A percentile compares a stretch with the other conserved stretches of the same genome.
phyloP scores from a whole-genome alignment of 2,888 invertebrate genomes.

The Chouioia cunea region DNA sequence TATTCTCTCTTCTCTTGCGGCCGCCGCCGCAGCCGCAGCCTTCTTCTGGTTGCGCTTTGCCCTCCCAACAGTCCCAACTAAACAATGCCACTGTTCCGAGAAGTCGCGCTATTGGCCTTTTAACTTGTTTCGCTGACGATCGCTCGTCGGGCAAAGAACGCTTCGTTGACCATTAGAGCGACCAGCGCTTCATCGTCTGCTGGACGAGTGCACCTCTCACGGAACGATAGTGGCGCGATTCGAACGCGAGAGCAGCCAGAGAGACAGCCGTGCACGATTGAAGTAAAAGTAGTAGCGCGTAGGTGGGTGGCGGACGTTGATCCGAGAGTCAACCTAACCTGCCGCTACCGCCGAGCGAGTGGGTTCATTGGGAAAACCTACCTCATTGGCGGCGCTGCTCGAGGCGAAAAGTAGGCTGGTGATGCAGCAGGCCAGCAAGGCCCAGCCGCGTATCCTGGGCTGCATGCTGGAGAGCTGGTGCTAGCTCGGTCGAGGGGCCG shows the following conservation, averaged over 20 bases:
- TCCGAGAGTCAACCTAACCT: conserved; percentile 20
- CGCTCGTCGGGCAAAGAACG: no score
- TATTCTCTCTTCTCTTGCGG: conserved; percentile 31
- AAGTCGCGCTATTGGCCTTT: not conserved
- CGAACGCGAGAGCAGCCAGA: no score
- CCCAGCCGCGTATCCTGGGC: conserved; percentile 81
- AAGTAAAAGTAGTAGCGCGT: no score
- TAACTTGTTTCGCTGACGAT: no score
- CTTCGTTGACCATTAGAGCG: no score
- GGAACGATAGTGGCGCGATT: no score
- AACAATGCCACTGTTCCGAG: conserved; percentile 7
- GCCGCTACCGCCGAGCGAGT: not conserved
- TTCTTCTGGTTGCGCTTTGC: not conserved
- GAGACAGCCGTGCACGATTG: no score
- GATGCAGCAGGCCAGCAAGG: conserved; percentile 79
- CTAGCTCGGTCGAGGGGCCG: not conserved
- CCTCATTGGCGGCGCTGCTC: conserved; percentile 82
- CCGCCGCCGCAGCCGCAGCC: no score
- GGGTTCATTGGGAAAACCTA: conserved; percentile 69
- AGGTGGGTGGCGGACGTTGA: not conserved
- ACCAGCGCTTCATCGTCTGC: no score
- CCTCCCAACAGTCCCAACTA: not conserved
- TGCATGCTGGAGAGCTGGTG: conserved; percentile 70
- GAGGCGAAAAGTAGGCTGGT: conserved; percentile 76
- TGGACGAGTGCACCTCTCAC: no score